Conservation (phyloP, 2,797 vertebrate genomes). For the Coregonus suidteri region DNA sequence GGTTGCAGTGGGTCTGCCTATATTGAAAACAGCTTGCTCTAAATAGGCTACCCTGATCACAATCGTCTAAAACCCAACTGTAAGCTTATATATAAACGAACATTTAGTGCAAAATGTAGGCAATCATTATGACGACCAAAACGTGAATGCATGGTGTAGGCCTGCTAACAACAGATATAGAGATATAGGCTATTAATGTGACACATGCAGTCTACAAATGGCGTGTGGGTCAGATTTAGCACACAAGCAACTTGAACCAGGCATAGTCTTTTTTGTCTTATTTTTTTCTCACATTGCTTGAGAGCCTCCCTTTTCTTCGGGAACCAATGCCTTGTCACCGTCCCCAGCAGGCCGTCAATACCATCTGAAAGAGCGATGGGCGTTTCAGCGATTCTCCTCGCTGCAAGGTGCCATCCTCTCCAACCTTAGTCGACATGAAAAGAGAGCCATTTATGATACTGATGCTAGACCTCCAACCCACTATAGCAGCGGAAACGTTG, state of each 20-base stretch:
- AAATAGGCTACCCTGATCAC: background rate
- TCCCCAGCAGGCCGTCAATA: constrained; percentile 34
- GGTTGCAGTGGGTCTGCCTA: constrained; percentile 15
- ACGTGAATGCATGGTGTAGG: background rate
- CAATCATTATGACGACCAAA: background rate
- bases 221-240: constrained; percentile 6
- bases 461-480: constrained; percentile 11
- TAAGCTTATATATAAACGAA: background rate
- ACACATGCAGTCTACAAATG: background rate
- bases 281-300: background rate
- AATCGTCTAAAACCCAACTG: background rate
- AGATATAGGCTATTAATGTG: background rate
- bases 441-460: constrained; percentile 57
- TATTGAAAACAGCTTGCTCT: background rate
- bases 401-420: constrained; percentile 68
- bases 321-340: constrained; percentile 17
- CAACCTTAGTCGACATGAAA: constrained; percentile 30
- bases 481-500: background rate
- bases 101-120: background rate
- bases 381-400: constrained; percentile 75
- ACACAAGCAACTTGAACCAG: constrained; percentile 17
- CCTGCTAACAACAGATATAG: background rate
- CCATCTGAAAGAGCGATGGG: constrained; percentile 64
- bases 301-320: constrained; percentile 11
- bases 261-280: background rate